Base-by-base conservation (phyloP, 2,888 invertebrate species). In the Hirtodrosophila confusa region DNA sequence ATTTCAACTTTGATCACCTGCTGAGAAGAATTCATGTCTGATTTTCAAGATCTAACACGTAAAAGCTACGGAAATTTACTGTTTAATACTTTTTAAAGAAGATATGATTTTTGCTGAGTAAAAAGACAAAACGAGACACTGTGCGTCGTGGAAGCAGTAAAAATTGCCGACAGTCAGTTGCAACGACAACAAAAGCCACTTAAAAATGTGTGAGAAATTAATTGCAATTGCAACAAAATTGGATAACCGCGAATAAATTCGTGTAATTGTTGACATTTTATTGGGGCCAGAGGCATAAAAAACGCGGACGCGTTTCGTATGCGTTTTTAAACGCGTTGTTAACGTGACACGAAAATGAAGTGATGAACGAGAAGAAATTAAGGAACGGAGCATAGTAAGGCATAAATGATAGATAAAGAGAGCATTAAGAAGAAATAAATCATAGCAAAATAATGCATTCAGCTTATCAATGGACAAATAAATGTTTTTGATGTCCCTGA, bases 161-260 rank as follows among this genome's bases (percentile, higher is more conserved):
- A 8, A 39, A 50, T 9, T 17, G 11, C 17, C 50, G 41, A 8
- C 17, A 29, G 3, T 12, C 17, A 5, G 11, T 9, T 33, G 51
- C 51, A 64, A 44, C 31, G 27, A 41, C 54, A 54, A 48, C 45
- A 44, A 63, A 70, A 67, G 67, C 69, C 75, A 69, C 70, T 75
- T 78, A 62, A 65, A 75, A 75, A 69, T 70, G 84, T 73, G 78
- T 66, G 78, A 78, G 73, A 75, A 80, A 80, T 80, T 78, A 80
- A 80, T 80, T 80, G 84, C 80, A 70, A 77, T 66, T 70, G 49
- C 64, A 55, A 64, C 64, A 73, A 53, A 84, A 73, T 73, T 73
- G 80, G 71, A 80, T 80, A 69, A 75, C 80, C 84, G 73, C 80
- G 80, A 68, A 80, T 75, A 73, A 80, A 75, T 70, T 67, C 58